Base-by-base conservation (phyloP, 2,797 vertebrate species). In the Enteromius thamalakanensis region DNA sequence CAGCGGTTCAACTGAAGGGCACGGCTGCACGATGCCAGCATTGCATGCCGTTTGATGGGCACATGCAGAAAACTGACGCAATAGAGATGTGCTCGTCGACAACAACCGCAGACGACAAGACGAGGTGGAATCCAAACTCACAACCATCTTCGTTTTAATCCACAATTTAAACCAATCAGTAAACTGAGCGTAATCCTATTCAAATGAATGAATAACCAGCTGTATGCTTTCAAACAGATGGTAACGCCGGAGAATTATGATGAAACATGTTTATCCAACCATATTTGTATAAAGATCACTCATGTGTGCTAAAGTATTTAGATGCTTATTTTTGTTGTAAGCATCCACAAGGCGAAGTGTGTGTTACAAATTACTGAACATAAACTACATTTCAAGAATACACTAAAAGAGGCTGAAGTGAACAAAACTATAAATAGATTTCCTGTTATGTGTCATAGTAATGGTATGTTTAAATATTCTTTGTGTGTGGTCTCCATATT, bases 341-440 rank as follows among this genome's bases (percentile, higher is more conserved):
- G 74, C 81, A 76, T 83, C 34, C 74, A 77, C 81, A 83, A 83
- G 74, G 26, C 23, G 3, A 77, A 83, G 74, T 83, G 81, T 77
- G 74, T 83, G 74, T 77, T 69, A 69, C 64, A 60, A 83, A 77
- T 83, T 77, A 83, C 37, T 19, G 37, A 83, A 69, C 67, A 47
- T 77, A 83, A 77, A 83, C 65, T 40, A 32, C 23, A 42, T 53
- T 69, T 70, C 26, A 70, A 37, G 64, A 76, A 77, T 19, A 77
- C 64, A 70, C 74, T 60, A 9, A 68, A 34, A 37, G 58, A 29
- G 71, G 32, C 45, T 67, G n/a, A 70, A 82, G 40, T 75, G 81
- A 23, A 34, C n/a, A 0, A 34, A 11, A 2, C 74, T 77, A 83
- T 83, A 77, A 83, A 83, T 83, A 62, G 81, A 70, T 69, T 47